Base-by-base conservation (phyloP, 1,140 invertebrate genomes). In the Brachionus sp. region DNA sequence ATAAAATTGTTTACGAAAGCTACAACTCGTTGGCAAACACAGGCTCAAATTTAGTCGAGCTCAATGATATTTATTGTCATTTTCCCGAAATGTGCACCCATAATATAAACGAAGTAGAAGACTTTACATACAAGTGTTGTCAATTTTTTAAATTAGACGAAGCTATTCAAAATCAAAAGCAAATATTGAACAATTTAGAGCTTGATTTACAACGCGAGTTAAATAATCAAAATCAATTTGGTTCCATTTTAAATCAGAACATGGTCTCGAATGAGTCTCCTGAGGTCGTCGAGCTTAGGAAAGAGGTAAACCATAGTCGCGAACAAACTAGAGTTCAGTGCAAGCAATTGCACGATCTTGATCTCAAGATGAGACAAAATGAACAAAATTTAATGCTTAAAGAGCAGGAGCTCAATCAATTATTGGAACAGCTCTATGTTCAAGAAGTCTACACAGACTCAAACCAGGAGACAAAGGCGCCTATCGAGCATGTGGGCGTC, bases 261-360 rank as follows among this genome's bases (percentile, higher is more conserved):
- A 23, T 35, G 23, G 6, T 57, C 6, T 29, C 23, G 0, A 42
- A 33, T n/a, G 62, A 57, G 23, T 12, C n/a, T 62, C 77, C 77
- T 2, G 80, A 82, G 42, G 33, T 68, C 25, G 6, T 68, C 12
- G 25, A 50, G 44, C 25, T 82, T 2, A 44, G 57, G 10, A 82
- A 82, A 33, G 39, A 66, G 10, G 57, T 82, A 9, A 66, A 82
- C 35, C 19, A 44, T 19, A 82, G 80, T 29, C 19, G 80, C 16
- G 80, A 82, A 50, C 39, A 66, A 29, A 66, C 80, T 23, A n/a
- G 80, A 35, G 50, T 82, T 12, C 80, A 82, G n/a, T 82, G 57
- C 33, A 82, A 82, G 50, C 39, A 70, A 68, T 37, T 82, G 62
- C 80, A 82, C 42, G 80, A 82, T 82, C 66, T 82, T 23, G 80